Base-by-base conservation (phyloP, 2,888 invertebrate species). In the Andrena dorsata region DNA sequence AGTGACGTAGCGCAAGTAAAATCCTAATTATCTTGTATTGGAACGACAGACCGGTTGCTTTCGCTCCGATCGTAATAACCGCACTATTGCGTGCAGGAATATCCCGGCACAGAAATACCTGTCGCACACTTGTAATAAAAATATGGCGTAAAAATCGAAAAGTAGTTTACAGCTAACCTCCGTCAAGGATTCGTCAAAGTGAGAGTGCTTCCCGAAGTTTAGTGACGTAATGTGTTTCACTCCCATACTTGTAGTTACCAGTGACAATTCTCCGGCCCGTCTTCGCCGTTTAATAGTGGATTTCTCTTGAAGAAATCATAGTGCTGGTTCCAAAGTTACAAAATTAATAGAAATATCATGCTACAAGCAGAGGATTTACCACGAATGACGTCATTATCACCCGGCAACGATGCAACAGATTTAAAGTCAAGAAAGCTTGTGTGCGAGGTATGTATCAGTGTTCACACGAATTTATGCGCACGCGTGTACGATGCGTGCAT, bases 381-480 rank as follows among this genome's bases (percentile, higher is more conserved):
- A 0, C 94, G 92, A 20, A 95, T 95, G 95, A 91, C 94, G 84
- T 94, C 95, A 72, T 92, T 95, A 26, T 95, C 95, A 71, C 95
- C 95, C 26, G 47, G 61, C 69, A 66, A 71, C 69, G 71, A 77
- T 49, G 49, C 28, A 51, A 49, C 80, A 32, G 71, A 76, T 20
- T 63, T 77, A n/a, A 90, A 88, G 75, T 83, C 85, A 58, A 47
- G 73, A 16, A 89, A 89, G 80, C 74, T 77, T 58, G 66, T 81
- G 70, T 65, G 78, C 41, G 71, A 88, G 91, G 92, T 92, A 83
- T 84, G 89, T 65, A 60, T 2, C 16, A 16, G 60, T 56, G 8
- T 61, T 30, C n/a, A 0, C 10, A 20, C 32, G 61, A 56, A 7
- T 28, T 26, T 26, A 30, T 47, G 28, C 47, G 30, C 56, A 60